Percentiles rank a stretch among this genome's conserved stretches.
Conservation (phyloP, 2,888 invertebrate genomes). For the Seira musarum region DNA sequence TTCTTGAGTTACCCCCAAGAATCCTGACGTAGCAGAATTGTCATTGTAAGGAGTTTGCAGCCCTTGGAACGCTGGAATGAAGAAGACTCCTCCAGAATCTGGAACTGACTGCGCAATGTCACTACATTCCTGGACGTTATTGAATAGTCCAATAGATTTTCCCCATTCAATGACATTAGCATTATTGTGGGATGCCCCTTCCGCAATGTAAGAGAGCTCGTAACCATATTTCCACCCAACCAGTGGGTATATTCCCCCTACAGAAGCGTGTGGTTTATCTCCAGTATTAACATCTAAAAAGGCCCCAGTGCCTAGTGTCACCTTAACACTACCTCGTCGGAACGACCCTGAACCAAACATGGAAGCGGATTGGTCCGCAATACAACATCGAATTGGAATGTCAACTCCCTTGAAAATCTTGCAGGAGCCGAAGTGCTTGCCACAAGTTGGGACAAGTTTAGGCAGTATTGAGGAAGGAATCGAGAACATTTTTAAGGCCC, state of each 20-base stretch:
- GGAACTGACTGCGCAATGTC: slow-evolving; percentile 80
- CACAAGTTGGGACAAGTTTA: slow-evolving; percentile 83
- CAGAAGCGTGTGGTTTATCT: slow-evolving; percentile 81
- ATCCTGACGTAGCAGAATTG: slow-evolving; percentile 86
- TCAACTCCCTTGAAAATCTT: slow-evolving; percentile 65
- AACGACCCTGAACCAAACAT: slow-evolving; percentile 91
- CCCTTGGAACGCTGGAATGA: slow-evolving; percentile 92
- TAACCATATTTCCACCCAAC: slow-evolving; percentile 86
- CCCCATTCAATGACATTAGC: slow-evolving; percentile 92
- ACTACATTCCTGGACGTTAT: slow-evolving; percentile 79
- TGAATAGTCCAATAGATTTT: slow-evolving; percentile 76
- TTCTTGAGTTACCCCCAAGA: slow-evolving; percentile 82
- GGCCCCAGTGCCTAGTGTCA: slow-evolving; percentile 93
- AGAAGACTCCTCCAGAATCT: slow-evolving; percentile 85
- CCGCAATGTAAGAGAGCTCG: slow-evolving; percentile 82
- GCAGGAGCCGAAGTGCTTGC: slow-evolving; percentile 80
- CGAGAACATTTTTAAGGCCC: slow-evolving; percentile 80
- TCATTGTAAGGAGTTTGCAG: slow-evolving; percentile 93
- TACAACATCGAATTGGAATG: slow-evolving; percentile 66
- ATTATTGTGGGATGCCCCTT: slow-evolving; percentile 91
- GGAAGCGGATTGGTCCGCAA: slow-evolving; percentile 90
- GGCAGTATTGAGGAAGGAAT: slow-evolving; percentile 86
- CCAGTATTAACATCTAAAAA: slow-evolving; percentile 91
- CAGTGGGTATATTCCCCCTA: slow-evolving; percentile 86
- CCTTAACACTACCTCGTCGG: slow-evolving; percentile 83